Evolutionary conservation across 2,113 vertebrate species (phyloP), one percentile per base, ranked within the genome.

Genomic region (Mastomys natalensis): DNA sequence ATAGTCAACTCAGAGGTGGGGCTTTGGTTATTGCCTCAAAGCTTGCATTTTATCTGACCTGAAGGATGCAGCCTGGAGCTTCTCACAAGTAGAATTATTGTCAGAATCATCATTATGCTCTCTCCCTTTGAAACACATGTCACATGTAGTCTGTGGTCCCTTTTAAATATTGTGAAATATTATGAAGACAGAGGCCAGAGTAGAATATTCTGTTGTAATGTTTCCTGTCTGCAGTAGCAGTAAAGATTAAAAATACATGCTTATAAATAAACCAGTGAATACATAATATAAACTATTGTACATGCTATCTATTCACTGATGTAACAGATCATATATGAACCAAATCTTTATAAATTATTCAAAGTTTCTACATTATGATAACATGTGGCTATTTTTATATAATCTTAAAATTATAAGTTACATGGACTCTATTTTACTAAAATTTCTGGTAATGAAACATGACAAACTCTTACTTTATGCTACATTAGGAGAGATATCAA

Each of bases 241-340:
- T 37, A 5, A 77, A 74, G 0, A 4, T 16, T 43, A 53, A 37
- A 37, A 60, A 51, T 66, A 40, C 1, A 22, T 29, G 37, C 74
- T 29, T 68, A 12, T 45, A 26, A 48, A n/a, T 55, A 7, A 86
- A 60, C 53, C 26, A 81, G 62, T 29, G 17, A 81, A 74, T 66
- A 19, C 13, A 3, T 21, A 11, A 43, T 19, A 0, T 0, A 40
- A n/a, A 45, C 9, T 34, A 17, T 9, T 4, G 11, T 9, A 5
- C 0, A 21, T 40, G 34, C 37, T 72, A 22, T 72, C 7, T 82
- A 13, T 37, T n/a, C 2, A 8, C 5, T 62, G 13, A 90, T 78
- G 16, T 53, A 31, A 37, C 3, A 7, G 13, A 10, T 21, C 31
- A 90, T n/a, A 51, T 7, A 21, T 58, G 10, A 82, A 64, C 60